Evolutionary conservation across 1,140 invertebrate genomes (phyloP).

Genomic region (Drosophila fuyamai): DNA sequence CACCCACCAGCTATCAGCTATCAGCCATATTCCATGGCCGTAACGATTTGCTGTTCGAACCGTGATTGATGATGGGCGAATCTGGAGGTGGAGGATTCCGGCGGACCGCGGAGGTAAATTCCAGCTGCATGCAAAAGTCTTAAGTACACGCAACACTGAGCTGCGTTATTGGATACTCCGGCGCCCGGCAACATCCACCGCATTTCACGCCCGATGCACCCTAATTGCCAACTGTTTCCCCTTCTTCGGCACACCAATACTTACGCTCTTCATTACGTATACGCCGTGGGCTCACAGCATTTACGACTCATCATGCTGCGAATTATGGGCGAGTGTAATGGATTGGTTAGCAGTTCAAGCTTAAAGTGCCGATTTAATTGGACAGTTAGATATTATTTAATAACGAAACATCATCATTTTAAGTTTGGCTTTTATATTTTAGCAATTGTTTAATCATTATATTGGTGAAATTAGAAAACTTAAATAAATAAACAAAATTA

Average conservation of each 20-base stretch:
- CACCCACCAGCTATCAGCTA: not conserved
- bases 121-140: constrained; percentile 10
- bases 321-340: not conserved
- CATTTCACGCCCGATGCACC: constrained; percentile 8
- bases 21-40: not conserved
- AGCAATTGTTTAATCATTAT: too few species aligned
- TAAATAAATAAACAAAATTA: too few species aligned
- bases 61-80: constrained; percentile 34
- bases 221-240: constrained; percentile 8
- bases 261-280: constrained; percentile 12
- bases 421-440: too few species aligned
- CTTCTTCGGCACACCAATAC: not conserved
- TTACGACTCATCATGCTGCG: not conserved
- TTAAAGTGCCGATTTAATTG: too few species aligned
- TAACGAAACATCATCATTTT: too few species aligned
- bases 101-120: too few species aligned
- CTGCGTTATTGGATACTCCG: constrained; percentile 17
- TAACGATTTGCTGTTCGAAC: constrained; percentile 40
- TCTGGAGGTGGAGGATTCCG: not conserved
- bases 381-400: too few species aligned
- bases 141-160: constrained; percentile 24
- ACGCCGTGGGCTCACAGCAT: not conserved
- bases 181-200: not conserved
- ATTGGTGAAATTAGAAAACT: too few species aligned
- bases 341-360: not conserved